These are phyloP conservation scores for Calosoma granatense DNA, from an alignment of 1,140 invertebrate genomes.

Conservation along the genomic window DNA sequence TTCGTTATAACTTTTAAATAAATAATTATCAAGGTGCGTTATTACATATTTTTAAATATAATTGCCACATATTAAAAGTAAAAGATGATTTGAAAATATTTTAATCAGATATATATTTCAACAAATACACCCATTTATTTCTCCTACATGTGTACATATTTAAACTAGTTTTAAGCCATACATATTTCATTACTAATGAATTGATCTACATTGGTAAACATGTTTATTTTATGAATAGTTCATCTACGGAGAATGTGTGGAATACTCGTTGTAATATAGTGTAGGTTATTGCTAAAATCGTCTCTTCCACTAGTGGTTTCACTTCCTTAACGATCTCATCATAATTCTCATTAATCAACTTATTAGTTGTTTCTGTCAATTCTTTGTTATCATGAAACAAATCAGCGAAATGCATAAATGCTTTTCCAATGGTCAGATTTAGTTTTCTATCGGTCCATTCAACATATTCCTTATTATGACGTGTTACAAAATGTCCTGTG, in stretches of 20 bases:
- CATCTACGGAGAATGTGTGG: neutral
- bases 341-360: conserved; percentile 40
- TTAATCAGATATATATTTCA: no score
- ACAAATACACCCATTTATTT: no score
- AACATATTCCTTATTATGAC: neutral
- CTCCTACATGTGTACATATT: no score
- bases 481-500: neutral
- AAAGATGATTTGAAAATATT: no score
- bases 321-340: conserved; percentile 38
- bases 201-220: no score
- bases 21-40: no score
- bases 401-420: neutral
- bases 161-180: no score
- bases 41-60: no score
- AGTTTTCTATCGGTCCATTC: neutral
- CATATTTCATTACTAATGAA: no score
- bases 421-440: neutral
- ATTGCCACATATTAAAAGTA: no score
- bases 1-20: no score
- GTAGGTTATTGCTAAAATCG: neutral
- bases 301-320: conserved; percentile 37
- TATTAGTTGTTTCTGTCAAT: conserved; percentile 34
- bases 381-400: conserved; percentile 5
- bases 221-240: conserved; percentile 5
- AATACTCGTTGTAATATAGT: neutral